These are phyloP conservation scores for Drosophila subpulchrella DNA, from an alignment of 1,140 invertebrate genomes.

Conservation along the genomic window DNA sequence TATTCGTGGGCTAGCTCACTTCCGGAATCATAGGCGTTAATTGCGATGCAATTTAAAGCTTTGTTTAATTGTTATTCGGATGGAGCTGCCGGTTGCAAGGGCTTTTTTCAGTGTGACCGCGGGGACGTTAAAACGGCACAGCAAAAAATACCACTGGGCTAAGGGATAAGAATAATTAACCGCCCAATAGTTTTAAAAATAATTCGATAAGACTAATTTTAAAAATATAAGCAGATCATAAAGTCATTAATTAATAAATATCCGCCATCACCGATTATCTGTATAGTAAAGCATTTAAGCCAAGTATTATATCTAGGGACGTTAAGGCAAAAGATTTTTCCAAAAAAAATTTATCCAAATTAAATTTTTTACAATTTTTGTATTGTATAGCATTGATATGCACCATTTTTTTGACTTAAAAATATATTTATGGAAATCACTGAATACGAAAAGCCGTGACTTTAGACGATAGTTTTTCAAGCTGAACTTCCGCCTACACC, in stretches of 20 bases:
- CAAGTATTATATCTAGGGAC: too few species aligned
- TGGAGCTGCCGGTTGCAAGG: constrained; percentile 36
- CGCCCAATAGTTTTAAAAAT: neutral
- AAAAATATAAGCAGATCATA: too few species aligned
- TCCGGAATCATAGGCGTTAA: constrained; percentile 14
- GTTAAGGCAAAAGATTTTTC: too few species aligned
- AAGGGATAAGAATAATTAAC: neutral
- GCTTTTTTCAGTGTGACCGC: constrained; percentile 33
- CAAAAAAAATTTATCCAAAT: too few species aligned
- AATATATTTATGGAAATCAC: neutral
- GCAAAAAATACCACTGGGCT: neutral
- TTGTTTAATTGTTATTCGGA: constrained; percentile 45
- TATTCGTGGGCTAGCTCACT: constrained; percentile 8
- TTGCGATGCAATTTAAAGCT: constrained; percentile 37
- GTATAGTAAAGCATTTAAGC: too few species aligned
- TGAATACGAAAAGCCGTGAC: constrained; percentile 10
- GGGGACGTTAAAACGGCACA: neutral
- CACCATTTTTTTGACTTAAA: too few species aligned
- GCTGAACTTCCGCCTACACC: neutral
- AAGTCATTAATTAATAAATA: too few species aligned
- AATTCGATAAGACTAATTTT: too few species aligned
- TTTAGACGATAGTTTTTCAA: neutral
- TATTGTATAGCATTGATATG: too few species aligned
- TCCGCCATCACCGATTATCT: too few species aligned
- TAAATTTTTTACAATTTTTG: too few species aligned